Conservation (phyloP, 2,113 vertebrate genomes). For the Lonchura striata region DNA sequence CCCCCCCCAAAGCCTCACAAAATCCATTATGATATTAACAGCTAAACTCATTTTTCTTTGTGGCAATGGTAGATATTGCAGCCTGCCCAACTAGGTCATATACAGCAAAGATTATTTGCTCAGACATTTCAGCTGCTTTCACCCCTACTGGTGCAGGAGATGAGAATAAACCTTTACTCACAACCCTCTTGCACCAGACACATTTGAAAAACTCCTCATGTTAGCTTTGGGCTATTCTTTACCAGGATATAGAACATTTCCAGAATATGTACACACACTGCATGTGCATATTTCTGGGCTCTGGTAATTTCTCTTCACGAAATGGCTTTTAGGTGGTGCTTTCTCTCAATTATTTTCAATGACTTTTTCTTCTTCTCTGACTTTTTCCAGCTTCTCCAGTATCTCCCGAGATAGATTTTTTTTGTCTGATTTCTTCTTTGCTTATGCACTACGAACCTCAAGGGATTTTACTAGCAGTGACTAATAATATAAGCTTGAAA, state of each 20-base stretch:
- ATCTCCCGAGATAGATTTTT: not conserved
- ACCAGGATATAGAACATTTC: not conserved
- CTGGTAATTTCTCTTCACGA: not conserved
- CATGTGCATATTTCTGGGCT: not conserved
- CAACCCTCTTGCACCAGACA: not conserved
- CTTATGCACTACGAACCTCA: not conserved
- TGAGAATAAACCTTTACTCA: not conserved
- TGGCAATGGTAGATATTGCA: not conserved
- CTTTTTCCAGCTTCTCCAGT: not conserved
- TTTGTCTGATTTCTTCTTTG: not conserved
- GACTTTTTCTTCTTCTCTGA: not conserved
- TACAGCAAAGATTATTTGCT: not conserved
- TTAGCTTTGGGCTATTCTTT: not conserved
- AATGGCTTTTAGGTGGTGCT: not conserved
- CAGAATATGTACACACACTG: not conserved
- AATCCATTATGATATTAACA: not conserved
- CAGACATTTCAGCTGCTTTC: not conserved
- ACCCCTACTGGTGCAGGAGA: not conserved
- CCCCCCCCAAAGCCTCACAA: not conserved
- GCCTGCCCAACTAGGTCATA: not conserved
- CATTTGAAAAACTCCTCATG: accelerated
- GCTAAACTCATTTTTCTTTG: not conserved
- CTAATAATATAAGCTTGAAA: not conserved
- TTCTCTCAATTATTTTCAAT: not conserved
- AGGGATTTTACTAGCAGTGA: conserved; percentile 4